These are phyloP conservation scores for Thera obeliscata DNA, from an alignment of 2,888 invertebrate species.

Conservation along the genomic window DNA sequence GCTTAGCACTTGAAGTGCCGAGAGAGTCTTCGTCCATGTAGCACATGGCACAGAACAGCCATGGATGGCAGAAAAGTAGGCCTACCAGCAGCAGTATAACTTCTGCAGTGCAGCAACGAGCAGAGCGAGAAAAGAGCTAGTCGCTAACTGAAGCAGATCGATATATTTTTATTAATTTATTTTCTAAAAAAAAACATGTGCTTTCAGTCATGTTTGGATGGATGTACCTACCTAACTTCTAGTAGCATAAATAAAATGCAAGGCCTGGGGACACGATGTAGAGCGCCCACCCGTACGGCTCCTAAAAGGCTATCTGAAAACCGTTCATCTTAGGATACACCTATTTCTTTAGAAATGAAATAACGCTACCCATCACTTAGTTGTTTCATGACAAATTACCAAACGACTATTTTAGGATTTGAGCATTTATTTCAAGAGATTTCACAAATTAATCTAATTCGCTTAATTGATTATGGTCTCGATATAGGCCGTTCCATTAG, in stretches of 20 bases:
- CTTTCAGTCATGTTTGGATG: background rate
- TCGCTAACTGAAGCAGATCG: too few species aligned
- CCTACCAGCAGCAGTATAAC: too few species aligned
- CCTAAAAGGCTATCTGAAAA: conserved; percentile 23
- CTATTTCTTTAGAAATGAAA: conserved; percentile 10
- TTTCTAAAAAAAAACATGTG: too few species aligned
- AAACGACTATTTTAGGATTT: conserved; percentile 17
- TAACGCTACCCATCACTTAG: conserved; percentile 26
- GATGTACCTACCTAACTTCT: too few species aligned
- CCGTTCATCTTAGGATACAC: conserved; percentile 17
- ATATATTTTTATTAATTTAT: too few species aligned
- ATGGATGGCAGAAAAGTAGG: too few species aligned
- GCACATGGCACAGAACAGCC: too few species aligned
- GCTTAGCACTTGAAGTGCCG: too few species aligned
- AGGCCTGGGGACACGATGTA: conserved; percentile 4
- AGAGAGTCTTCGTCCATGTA: too few species aligned
- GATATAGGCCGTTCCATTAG: conserved; percentile 30
- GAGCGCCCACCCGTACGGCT: conserved; percentile 17
- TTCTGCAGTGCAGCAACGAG: too few species aligned
- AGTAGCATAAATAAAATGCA: background rate
- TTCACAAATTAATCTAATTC: conserved; percentile 43
- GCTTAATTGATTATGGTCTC: conserved; percentile 29
- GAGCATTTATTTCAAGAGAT: conserved; percentile 23
- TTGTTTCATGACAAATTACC: conserved; percentile 25
- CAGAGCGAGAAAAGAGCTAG: too few species aligned